Evolutionary conservation across 2,888 invertebrate genomes (phyloP).

Genomic region (Drosophila borborema): DNA sequence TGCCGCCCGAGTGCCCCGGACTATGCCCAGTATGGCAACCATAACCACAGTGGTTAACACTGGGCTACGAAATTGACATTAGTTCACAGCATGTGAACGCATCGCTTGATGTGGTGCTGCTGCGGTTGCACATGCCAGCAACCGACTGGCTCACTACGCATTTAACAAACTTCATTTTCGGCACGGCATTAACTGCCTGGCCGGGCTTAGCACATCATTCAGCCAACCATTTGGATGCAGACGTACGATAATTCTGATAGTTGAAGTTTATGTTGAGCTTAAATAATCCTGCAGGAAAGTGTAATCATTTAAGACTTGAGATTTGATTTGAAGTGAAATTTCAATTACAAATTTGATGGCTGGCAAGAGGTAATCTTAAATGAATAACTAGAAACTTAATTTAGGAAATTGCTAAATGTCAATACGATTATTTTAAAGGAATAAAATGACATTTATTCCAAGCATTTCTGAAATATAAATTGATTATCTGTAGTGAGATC

Average conservation of each 20-base stretch:
- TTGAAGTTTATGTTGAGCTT: not conserved
- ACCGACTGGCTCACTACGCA: not conserved
- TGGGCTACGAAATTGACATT: slow-evolving; percentile 16
- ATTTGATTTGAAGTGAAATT: not conserved
- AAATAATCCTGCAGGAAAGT: not conserved
- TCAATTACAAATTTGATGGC: no score
- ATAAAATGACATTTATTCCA: no score
- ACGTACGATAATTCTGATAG: not conserved
- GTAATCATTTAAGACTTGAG: not conserved
- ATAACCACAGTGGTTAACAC: slow-evolving; percentile 10
- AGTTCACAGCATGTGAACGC: slow-evolving; percentile 3
- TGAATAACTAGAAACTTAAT: no score
- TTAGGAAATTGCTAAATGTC: no score
- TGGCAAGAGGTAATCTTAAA: no score
- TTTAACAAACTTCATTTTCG: slow-evolving; percentile 4
- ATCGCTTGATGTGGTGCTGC: slow-evolving; percentile 10
- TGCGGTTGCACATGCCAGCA: slow-evolving; percentile 3
- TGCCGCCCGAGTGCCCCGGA: not conserved
- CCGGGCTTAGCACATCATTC: not conserved
- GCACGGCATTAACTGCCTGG: not conserved
- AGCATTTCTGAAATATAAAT: no score
- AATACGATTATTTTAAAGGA: no score
- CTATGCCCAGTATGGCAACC: slow-evolving; percentile 10
- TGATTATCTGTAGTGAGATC: no score
- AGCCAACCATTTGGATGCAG: not conserved